These are phyloP conservation scores for Zaprionus africanus DNA, from an alignment of 1,140 invertebrate species.

Conservation along the genomic window DNA sequence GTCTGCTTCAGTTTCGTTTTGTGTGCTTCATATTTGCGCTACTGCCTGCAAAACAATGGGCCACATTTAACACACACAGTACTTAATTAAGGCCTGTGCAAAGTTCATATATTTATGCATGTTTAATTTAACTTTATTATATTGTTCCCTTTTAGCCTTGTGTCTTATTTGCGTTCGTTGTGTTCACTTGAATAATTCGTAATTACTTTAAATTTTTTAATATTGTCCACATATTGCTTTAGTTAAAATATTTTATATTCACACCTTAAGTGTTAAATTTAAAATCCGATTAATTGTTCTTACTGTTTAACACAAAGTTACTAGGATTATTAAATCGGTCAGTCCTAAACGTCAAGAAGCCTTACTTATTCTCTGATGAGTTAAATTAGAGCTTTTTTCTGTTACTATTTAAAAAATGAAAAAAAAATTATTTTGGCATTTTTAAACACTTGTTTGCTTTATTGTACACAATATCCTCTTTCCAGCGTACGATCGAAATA, in stretches of 20 bases:
- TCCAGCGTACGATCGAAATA: background rate
- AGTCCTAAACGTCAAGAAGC: no score
- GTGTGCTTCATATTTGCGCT: constrained; percentile 11
- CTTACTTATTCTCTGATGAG: no score
- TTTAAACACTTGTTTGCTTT: background rate
- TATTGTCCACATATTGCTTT: background rate
- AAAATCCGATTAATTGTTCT: background rate
- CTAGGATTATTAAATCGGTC: no score
- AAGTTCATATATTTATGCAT: constrained; percentile 19
- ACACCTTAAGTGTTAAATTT: background rate
- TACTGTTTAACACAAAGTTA: no score
- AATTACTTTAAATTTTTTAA: background rate
- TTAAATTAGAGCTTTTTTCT: background rate
- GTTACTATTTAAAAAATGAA: no score
- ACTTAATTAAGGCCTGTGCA: constrained; percentile 22
- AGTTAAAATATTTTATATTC: background rate
- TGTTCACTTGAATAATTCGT: background rate
- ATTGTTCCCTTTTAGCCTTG: background rate
- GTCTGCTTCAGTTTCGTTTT: constrained; percentile 23
- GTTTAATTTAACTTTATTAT: constrained; percentile 25
- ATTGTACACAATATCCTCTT: background rate
- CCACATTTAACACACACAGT: constrained; percentile 24
- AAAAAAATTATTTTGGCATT: no score
- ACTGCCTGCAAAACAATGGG: constrained; percentile 22
- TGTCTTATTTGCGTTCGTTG: background rate